Evolutionary conservation across 2,797 vertebrate genomes (phyloP).

Genomic region (Xenops minutus): DNA sequence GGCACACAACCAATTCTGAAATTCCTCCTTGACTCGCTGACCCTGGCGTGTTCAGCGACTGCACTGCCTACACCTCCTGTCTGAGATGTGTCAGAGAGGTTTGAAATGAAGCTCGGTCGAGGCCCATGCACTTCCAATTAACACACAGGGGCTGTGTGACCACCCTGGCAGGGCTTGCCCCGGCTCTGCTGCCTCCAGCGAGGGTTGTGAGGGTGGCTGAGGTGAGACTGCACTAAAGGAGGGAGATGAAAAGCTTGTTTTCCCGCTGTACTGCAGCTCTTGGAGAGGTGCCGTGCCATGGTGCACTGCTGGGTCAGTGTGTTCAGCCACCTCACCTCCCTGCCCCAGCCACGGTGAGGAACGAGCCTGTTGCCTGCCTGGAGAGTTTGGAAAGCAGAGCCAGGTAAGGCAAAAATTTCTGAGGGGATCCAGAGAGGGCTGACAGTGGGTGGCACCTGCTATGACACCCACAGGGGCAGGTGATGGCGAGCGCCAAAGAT

Average conservation of each 20-base stretch:
- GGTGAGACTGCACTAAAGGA: not conserved
- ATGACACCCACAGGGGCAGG: not conserved
- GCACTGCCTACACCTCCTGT: not conserved
- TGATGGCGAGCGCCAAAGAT: fast-evolving
- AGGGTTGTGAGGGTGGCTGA: not conserved
- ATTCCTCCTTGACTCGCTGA: not conserved
- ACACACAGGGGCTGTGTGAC: not conserved
- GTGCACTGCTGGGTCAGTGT: fast-evolving
- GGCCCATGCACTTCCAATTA: not conserved
- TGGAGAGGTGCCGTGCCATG: not conserved
- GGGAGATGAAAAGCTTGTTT: not conserved
- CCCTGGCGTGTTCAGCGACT: not conserved
- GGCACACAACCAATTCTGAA: not conserved
- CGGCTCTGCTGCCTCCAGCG: not conserved
- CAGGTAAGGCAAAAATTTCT: not conserved
- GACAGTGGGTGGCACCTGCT: fast-evolving
- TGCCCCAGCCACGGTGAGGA: not conserved
- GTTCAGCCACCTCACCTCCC: not conserved
- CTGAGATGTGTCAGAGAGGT: not conserved
- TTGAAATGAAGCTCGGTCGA: not conserved
- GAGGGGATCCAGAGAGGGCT: not conserved
- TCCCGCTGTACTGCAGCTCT: not conserved
- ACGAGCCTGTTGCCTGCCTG: not conserved
- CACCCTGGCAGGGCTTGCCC: not conserved
- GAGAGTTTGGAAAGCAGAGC: not conserved